Base-by-base conservation (phyloP, 30 jellyfish, hydroid and myxozoan genomes). In the Cassiopea xamachana region DNA sequence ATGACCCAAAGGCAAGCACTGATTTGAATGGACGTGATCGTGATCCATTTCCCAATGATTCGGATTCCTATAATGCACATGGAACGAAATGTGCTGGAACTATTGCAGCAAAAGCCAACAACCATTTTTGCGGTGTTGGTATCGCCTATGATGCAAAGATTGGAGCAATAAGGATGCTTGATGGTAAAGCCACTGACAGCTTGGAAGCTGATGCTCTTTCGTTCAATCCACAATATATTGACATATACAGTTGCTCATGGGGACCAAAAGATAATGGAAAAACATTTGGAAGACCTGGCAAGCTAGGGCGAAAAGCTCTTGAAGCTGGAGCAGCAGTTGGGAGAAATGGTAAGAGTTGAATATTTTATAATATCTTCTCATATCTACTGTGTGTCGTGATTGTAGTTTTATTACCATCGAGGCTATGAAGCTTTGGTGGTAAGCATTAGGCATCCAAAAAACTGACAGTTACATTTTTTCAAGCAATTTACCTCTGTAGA, bases 191-290 rank as follows among this genome's bases (percentile, higher is more conserved):
- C 46, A 97, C 98, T 14, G 99, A 97, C 83, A 90, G 94, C 71
- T 62, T 97, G 16, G 99, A 97, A 91, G 99, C 98, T 10, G 94
- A 92, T 85, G 98, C 98, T 51, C 87, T 97, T 45, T 92, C 99
- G 12, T 97, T 78, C 83, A 91, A 93, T 73, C 93, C 96, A 47
- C 82, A 86, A 17, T 97, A 97, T 72, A 97, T 97, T 72, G 99
- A 97, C 47, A 97, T 97, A 46, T 97, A 92, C 85, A 92, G 99
- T 87, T 92, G 98, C 84, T 89, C 98, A 6, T 97, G 99, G 99
- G 99, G 99, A 18, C 99, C 99, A 18, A 93, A 94, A 90, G 99
- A 97, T 80, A 94, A 97, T 69, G 99, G 99, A 46, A 78, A 73
- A 67, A 93, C 99, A 43, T 93, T 92, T 82, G 99, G 99, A 46